Base-by-base conservation (phyloP, 1,140 invertebrate genomes). In the Maconellicoccus hirsutus region DNA sequence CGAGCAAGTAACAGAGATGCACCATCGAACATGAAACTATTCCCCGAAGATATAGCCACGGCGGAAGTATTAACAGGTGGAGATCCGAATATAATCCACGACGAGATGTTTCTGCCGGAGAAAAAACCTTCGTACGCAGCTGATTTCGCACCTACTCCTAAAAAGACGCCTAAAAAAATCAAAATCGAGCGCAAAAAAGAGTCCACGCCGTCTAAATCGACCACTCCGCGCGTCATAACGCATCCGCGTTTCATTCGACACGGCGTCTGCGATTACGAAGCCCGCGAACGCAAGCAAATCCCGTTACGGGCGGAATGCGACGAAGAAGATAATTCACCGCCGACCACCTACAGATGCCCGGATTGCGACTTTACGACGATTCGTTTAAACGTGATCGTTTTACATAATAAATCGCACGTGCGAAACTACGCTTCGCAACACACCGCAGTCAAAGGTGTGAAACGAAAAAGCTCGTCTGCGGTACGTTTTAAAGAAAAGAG, bases 61-160 rank as follows among this genome's bases (percentile, higher is more conserved):
- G 89, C 89, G 3, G 88, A 91, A 78, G 83, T 81, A 63, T 79
- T 84, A 63, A 87, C 87, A 1, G 82, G 82, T 27, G 89, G 89
- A 26, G 82, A 89, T 78, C 83, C 83, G 14, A 81, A 86, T 69
- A 89, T 78, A 71, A 69, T 78, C 66, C 63, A 75, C 61, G 38
- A 38, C 19, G 81, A 85, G 29, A 83, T 84, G 77, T 89, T 87
- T 75, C 79, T 78, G 75, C 85, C 86, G 25, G 79, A 83, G 59
- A 82, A 86, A 70, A 86, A 85, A 74, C 80, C 52, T 76, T 80
- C 81, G 75, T 82, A 83, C 75, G 79, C 80, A 1, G 81, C 82
- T 12, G 78, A 86, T 19, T 86, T 86, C 78, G 83, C 83, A 38
- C 77, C 80, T 38, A 78, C 81, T 0, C 74, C 66, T 25, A 69